Evolutionary conservation across 1,140 invertebrate genomes (phyloP).

Genomic region (Neodiprion fabricii): DNA sequence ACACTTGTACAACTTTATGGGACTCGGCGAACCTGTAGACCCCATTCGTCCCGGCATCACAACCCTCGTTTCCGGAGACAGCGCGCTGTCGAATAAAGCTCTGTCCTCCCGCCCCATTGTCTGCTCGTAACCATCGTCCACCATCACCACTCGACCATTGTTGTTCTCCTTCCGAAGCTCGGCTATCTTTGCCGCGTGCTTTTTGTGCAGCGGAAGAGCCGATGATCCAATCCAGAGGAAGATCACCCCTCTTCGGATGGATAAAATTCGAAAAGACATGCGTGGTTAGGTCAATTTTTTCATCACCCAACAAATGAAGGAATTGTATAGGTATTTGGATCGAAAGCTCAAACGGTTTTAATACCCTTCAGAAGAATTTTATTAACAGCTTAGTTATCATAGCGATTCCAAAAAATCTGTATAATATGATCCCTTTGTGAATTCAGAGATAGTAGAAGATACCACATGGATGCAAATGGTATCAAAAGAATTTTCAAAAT

Average conservation of each 20-base stretch:
- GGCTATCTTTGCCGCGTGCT: constrained; percentile 50
- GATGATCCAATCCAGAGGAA: constrained; percentile 57
- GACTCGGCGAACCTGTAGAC: constrained; percentile 48
- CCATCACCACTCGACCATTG: constrained; percentile 66
- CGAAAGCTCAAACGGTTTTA: background rate
- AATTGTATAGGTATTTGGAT: background rate
- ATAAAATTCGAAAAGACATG: background rate
- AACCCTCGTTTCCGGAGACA: constrained; percentile 70
- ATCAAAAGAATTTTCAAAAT: too few species aligned
- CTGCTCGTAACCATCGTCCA: constrained; percentile 88
- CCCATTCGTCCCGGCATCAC: constrained; percentile 65
- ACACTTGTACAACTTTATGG: constrained; percentile 74
- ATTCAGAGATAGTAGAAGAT: too few species aligned
- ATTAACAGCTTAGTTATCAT: too few species aligned
- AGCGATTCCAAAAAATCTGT: too few species aligned
- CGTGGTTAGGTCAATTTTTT: too few species aligned
- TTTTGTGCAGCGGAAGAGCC: constrained; percentile 50
- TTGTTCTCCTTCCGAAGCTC: constrained; percentile 48
- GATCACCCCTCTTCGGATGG: constrained; percentile 40
- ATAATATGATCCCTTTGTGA: too few species aligned
- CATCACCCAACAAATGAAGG: too few species aligned
- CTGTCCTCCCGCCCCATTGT: constrained; percentile 70
- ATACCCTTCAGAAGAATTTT: background rate
- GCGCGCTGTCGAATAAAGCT: constrained; percentile 70
- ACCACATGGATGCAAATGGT: too few species aligned